phyloP scores from a whole-genome alignment of 2,797 vertebrate genomes.

The Muraenolepis orangiensis region DNA sequence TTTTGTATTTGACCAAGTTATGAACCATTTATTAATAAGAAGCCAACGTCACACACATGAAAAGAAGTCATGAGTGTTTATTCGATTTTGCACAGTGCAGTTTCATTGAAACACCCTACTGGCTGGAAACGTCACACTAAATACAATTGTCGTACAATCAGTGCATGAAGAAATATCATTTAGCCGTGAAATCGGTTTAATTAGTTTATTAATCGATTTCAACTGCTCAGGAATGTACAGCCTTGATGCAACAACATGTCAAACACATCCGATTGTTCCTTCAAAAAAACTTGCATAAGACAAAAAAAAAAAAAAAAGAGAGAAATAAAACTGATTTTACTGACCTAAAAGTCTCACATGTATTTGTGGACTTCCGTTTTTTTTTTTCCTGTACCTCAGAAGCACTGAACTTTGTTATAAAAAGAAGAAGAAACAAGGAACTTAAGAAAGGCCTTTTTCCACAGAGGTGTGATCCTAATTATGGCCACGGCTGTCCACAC shows the following conservation, averaged over 20 bases:
- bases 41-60: constrained; percentile 19
- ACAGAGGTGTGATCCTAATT: constrained; percentile 14
- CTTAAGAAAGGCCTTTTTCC: constrained; percentile 2
- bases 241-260: neutral
- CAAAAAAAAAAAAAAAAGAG: neutral
- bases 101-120: constrained; percentile 48
- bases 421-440: neutral
- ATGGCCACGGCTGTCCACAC: neutral
- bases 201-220: neutral
- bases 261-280: neutral
- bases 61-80: constrained; percentile 61
- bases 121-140: constrained; percentile 38
- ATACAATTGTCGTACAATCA: constrained; percentile 44
- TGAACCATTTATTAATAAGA: constrained; percentile 16
- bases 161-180: constrained; percentile 48
- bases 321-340: neutral
- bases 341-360: constrained; percentile 1
- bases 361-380: constrained; percentile 8
- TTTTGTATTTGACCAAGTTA: neutral
- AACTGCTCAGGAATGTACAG: neutral
- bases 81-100: constrained; percentile 61
- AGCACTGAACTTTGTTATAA: neutral
- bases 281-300: neutral
- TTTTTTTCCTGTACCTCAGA: constrained; percentile 12
- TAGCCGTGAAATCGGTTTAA: constrained; percentile 29